phyloP scores from a whole-genome alignment of 2,797 vertebrate genomes.

The Typhlichthys eigenmanni region DNA sequence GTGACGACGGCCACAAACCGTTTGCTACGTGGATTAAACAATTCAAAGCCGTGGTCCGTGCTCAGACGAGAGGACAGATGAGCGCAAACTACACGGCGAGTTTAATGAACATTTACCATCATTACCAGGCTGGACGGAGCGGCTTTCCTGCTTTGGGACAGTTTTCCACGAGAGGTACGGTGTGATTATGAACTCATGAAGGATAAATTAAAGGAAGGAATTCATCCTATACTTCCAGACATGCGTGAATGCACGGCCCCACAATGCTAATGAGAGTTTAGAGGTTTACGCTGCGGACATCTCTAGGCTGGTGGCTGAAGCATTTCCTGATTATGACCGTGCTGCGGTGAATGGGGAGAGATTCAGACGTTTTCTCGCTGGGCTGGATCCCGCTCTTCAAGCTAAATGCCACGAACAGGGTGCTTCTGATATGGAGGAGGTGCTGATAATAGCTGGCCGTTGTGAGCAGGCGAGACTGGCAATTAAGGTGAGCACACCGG shows the following conservation, averaged over 20 bases:
- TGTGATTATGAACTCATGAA: conserved; percentile 6
- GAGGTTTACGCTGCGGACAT: conserved; percentile 3
- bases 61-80: background rate
- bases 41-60: background rate
- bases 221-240: background rate
- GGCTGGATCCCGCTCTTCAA: background rate
- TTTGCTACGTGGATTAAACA: conserved; percentile 11
- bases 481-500: background rate
- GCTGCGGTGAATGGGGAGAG: background rate
- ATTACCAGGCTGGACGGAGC: conserved; percentile 1
- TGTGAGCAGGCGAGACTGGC: background rate
- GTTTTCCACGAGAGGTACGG: background rate
- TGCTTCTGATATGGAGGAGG: conserved; percentile 6
- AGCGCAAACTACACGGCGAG: background rate
- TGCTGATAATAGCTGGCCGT: background rate
- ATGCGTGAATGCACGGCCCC: background rate
- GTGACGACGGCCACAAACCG: background rate
- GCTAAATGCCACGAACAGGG: conserved; percentile 7
- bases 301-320: conserved; percentile 3
- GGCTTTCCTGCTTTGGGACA: conserved; percentile 5
- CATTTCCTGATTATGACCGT: conserved; percentile 1
- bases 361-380: background rate
- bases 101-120: background rate
- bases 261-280: background rate
- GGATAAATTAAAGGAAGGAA: background rate